Evolutionary conservation across 2,113 vertebrate genomes (phyloP).

Genomic region (Anarhynchus alexandrinus): DNA sequence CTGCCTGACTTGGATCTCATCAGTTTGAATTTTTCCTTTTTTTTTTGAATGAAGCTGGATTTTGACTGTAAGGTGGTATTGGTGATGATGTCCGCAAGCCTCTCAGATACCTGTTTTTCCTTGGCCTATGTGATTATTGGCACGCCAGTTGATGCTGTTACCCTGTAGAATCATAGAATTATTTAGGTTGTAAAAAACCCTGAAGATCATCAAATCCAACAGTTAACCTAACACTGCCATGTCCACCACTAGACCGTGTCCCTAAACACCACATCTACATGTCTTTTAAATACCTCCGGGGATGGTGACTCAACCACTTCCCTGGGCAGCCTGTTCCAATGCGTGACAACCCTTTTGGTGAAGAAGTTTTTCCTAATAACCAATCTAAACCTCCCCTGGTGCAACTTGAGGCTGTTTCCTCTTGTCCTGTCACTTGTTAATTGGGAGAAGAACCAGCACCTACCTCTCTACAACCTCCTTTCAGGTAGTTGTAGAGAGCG

Average conservation of each 20-base stretch:
- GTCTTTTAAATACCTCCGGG: not conserved
- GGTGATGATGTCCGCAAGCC: not conserved
- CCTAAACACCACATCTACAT: rapidly evolving
- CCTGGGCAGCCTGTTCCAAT: not conserved
- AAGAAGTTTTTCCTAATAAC: not conserved
- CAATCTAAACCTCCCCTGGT: not conserved
- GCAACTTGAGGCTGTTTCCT: not conserved
- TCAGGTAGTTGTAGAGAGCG: not conserved
- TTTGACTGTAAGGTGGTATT: not conserved
- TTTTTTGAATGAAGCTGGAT: not conserved
- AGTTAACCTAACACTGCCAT: not conserved
- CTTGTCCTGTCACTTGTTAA: not conserved
- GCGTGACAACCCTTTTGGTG: not conserved
- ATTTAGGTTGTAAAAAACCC: not conserved
- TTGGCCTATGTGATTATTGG: not conserved
- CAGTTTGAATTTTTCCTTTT: not conserved
- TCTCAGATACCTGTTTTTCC: not conserved
- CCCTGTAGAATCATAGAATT: not conserved
- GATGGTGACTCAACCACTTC: not conserved
- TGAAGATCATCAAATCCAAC: not conserved
- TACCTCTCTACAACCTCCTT: rapidly evolving
- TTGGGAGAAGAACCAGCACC: not conserved
- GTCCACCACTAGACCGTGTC: not conserved
- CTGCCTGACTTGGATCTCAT: not conserved
- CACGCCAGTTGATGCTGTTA: not conserved